Base-by-base conservation (phyloP, 2,113 vertebrate genomes). In the Hydrochoerus hydrochaeris region DNA sequence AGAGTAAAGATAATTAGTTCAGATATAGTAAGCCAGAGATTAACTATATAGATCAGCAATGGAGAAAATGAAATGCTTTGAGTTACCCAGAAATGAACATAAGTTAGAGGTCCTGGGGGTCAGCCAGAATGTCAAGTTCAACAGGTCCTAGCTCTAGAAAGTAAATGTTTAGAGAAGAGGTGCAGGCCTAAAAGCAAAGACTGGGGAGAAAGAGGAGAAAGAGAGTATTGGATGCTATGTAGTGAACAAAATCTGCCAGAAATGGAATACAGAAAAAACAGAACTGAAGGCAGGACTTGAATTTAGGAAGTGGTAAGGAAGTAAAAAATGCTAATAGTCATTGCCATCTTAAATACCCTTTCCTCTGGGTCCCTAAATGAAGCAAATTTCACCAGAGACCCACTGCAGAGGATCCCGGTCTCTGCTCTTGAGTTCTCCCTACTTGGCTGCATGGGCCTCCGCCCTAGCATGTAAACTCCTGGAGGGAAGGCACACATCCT, bases 11-110 rank as follows among this genome's bases (percentile, higher is more conserved):
- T 90, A 52, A 75, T 28, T 86, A n/a, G 49, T 46, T 58, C 14
- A 87, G 69, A 14, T 2, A n/a, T 17, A 13, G 63, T 88, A 62
- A 67, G 60, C 80, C n/a, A 57, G 58, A 94, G 5, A 13, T 54
- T 89, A 75, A 54, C 10, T 75, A 99, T 0, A 98, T 84, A 98
- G 99, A 97, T 98, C 99, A 84, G 98, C 98, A 0, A 95, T 99
- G 85, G 99, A 99, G 86, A 98, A 98, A 30, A 98, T 98, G 44
- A 99, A 99, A 78, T 99, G 1, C 12, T 73, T n/a, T 62, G 38
- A 49, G 86, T 8, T 35, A 54, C 10, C 58, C 63, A 62, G 52
- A 60, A 60, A 89, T 83, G 35, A 80, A 14, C 57, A n/a, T 52
- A 52, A 71, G 5, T 41, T 24, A 62, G 22, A 91, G 30, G 62